These are phyloP conservation scores for Eremophila alpestris DNA, from an alignment of 2,797 vertebrate species.

Conservation along the genomic window DNA sequence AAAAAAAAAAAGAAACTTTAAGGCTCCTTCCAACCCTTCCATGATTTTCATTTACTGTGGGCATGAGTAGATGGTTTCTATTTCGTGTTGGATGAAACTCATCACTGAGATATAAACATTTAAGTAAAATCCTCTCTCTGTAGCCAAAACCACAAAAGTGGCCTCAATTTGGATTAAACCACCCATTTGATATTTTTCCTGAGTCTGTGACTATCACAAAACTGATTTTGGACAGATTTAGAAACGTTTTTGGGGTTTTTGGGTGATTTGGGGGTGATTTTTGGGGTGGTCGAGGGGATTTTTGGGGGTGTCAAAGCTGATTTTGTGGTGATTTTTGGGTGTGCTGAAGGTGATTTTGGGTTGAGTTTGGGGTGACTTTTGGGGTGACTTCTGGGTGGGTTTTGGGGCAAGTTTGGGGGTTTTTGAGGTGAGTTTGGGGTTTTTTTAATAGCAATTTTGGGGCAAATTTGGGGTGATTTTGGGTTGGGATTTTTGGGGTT, in stretches of 20 bases:
- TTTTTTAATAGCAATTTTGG: no score
- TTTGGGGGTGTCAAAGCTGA: no score
- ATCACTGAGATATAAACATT: background rate
- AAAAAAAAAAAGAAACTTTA: background rate
- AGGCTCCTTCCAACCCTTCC: background rate
- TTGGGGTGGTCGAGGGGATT: no score
- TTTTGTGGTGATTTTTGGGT: no score
- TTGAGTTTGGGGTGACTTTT: no score
- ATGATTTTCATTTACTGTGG: background rate
- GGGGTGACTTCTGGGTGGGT: no score
- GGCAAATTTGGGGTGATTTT: no score
- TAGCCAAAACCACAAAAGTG: background rate
- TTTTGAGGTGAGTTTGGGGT: no score
- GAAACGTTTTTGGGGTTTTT: background rate
- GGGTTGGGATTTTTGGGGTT: no score
- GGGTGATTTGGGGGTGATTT: no score
- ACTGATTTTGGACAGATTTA: background rate
- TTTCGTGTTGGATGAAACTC: background rate
- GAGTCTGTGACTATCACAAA: background rate
- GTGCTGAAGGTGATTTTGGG: no score
- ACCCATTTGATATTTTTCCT: background rate
- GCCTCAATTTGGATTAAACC: background rate
- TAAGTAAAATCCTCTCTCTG: background rate
- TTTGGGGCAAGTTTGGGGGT: no score
- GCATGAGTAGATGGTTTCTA: background rate